Base-by-base conservation (phyloP, 2,797 vertebrate genomes). In the Philypnodon macrostomus region DNA sequence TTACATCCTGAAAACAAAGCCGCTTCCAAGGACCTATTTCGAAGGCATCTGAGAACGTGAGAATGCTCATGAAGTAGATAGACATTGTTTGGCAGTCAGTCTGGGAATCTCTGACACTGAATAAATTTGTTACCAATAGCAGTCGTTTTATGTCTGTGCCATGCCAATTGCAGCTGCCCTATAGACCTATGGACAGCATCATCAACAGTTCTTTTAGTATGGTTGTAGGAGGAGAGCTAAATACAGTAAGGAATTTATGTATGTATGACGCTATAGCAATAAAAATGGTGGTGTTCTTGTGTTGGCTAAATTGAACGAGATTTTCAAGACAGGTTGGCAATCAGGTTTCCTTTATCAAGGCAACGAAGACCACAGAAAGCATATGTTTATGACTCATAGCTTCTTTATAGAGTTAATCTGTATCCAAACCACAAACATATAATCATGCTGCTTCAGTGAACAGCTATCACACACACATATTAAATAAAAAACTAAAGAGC, bases 1-100 rank as follows among this genome's bases (percentile, higher is more conserved):
- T 41, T 49, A 72, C 69, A 85, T 77, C 79, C 83, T 77, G 77
- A 60, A 79, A 81, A 78, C 79, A 83, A 82, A 77, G 57, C 53
- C 18, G 2, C 62, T 60, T 78, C 61, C 77, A 58, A 36, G 62
- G 53, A 56, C 50, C 73, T 78, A 73, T 84, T 83, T 49, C 62
- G 17, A 81, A 79, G 62, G 39, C 41, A 54, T 67, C 37, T 39
- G 70, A 73, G 76, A n/a, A 83, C 60, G 65, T 86, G 82, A 79
- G 55, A 86, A 81, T 65, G 63, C 59, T 63, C 77, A 75, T 39
- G 70, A 73, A 14, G 39, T 62, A 49, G 51, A 70, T 23, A 7
- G 37, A 50, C 47, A 26, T 11, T 7, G 34, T 44, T 59, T 81
- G 74, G 74, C 78, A 39, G 7, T 31, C 46, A 44, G 55, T 64